Percentiles rank a stretch among this genome's conserved stretches.
These are phyloP conservation scores for Lamprologus ornatipinnis DNA, from an alignment of 2,113 vertebrate species.

Conservation along the genomic window DNA sequence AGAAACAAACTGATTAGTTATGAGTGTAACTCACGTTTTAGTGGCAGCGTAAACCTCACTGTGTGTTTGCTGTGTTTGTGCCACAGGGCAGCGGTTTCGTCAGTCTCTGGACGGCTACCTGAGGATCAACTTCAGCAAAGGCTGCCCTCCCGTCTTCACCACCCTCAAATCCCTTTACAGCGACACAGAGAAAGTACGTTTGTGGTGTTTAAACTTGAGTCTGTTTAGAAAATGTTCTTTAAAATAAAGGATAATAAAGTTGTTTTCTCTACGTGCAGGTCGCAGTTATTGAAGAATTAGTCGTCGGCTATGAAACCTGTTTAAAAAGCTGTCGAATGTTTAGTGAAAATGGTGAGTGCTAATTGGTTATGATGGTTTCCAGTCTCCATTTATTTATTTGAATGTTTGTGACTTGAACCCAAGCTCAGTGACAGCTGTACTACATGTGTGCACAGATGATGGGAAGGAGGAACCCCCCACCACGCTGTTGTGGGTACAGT, in stretches of 20 bases:
- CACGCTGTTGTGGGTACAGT: constrained; percentile 96
- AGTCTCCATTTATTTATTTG: neutral
- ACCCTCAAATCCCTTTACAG: constrained; percentile 91
- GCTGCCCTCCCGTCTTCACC: constrained; percentile 95
- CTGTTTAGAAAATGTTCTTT: neutral
- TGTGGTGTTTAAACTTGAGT: fast-evolving
- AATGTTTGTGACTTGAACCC: neutral
- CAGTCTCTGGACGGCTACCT: constrained; percentile 93
- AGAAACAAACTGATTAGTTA: neutral
- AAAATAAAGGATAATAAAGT: neutral
- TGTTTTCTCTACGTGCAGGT: constrained; percentile 72
- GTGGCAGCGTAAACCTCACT: neutral
- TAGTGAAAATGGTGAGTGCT: constrained; percentile 85
- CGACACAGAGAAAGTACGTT: constrained; percentile 87
- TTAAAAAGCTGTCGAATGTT: constrained; percentile 90
- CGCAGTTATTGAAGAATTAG: constrained; percentile 87
- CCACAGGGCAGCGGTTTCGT: constrained; percentile 86
- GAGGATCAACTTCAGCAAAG: constrained; percentile 98
- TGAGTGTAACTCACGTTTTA: neutral
- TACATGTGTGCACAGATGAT: constrained; percentile 74
- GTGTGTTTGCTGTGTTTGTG: constrained; percentile 10
- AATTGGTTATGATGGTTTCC: neutral
- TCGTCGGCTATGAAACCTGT: constrained; percentile 88
- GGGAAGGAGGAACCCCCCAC: constrained; percentile 95
- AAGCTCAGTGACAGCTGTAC: neutral